A percentile compares a stretch with the other conserved stretches of the same genome.
These are phyloP conservation scores for Prenolepis imparis DNA, from an alignment of 2,888 invertebrate species.

Conservation along the genomic window DNA sequence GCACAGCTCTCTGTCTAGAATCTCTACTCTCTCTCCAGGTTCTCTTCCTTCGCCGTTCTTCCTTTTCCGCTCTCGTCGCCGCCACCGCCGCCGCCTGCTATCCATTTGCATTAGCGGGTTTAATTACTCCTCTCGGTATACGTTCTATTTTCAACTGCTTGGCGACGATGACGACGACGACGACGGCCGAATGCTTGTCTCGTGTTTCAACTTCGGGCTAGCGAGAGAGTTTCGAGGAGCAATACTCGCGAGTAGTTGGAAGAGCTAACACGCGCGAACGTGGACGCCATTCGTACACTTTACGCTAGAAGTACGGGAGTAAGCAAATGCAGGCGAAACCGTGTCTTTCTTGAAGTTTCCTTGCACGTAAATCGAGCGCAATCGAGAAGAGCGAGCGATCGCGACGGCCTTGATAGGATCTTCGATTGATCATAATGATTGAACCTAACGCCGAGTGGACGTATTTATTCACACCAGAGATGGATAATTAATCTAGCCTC, in stretches of 20 bases:
- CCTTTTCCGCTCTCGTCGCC: not conserved
- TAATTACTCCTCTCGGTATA: constrained; percentile 74
- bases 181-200: constrained; percentile 52
- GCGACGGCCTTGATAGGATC: constrained; percentile 9
- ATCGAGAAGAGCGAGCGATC: constrained; percentile 30
- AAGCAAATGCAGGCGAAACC: constrained; percentile 5
- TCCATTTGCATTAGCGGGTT: constrained; percentile 78
- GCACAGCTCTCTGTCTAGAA: not conserved
- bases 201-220: constrained; percentile 51
- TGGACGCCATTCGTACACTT: not conserved
- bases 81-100: constrained; percentile 44
- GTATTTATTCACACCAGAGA: constrained; percentile 32
- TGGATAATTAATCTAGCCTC: constrained; percentile 1
- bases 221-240: constrained; percentile 33
- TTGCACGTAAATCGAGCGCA: constrained; percentile 14
- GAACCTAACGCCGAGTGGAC: not conserved
- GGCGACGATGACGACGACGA: constrained; percentile 35
- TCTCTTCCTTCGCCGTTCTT: not conserved
- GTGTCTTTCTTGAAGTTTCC: constrained; percentile 26
- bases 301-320: constrained; percentile 5
- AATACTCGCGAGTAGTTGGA: constrained; percentile 33
- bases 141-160: constrained; percentile 67
- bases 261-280: constrained; percentile 27
- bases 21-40: not conserved
- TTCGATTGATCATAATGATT: constrained; percentile 32